These are phyloP conservation scores for Alca torda DNA, from an alignment of 2,797 vertebrate genomes.

Conservation along the genomic window DNA sequence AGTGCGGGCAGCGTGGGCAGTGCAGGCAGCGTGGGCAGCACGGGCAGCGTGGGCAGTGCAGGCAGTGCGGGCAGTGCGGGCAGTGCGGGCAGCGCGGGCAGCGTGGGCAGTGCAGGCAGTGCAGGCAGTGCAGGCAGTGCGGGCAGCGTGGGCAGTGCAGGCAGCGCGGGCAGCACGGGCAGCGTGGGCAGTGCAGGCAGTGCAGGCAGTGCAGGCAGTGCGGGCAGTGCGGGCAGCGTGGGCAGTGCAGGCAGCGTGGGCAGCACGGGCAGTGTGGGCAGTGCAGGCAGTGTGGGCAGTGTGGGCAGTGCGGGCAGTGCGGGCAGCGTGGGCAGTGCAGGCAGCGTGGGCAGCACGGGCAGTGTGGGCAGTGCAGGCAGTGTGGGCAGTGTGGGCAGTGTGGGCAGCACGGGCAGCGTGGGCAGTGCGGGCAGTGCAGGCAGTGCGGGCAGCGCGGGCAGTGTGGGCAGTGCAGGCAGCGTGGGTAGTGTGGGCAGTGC, in stretches of 20 bases:
- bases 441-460: neutral
- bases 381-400: too few species aligned
- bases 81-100: neutral
- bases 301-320: neutral
- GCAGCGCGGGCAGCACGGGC: neutral
- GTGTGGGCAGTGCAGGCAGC: neutral
- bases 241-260: neutral
- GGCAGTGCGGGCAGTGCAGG: neutral
- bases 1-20: neutral
- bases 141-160: neutral
- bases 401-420: neutral
- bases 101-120: too few species aligned
- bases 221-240: neutral
- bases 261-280: neutral
- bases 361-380: neutral
- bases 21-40: neutral
- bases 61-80: neutral
- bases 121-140: neutral
- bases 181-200: neutral
- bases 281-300: neutral
- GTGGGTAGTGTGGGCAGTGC: neutral
- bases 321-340: neutral
- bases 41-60: neutral
- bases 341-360: neutral
- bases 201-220: neutral